phyloP scores from a whole-genome alignment of 2,797 vertebrate genomes.

The Enteromius radiatus region DNA sequence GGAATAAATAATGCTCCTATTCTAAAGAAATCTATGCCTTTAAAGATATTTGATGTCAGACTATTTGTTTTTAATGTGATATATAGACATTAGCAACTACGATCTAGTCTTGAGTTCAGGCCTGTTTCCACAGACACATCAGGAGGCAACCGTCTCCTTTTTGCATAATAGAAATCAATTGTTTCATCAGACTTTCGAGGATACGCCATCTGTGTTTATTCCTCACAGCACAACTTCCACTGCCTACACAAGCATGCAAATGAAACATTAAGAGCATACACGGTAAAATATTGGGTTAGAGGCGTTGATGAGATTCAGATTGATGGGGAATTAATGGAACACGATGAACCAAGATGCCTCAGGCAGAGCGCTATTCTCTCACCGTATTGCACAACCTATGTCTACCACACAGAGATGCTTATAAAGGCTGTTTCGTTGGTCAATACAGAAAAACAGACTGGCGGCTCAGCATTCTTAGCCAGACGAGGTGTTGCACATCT shows the following conservation, averaged over 20 bases:
- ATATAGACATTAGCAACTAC: neutral
- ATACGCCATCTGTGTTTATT: slow-evolving; percentile 16
- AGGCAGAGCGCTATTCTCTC: slow-evolving; percentile 33
- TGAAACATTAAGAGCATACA: slow-evolving; percentile 36
- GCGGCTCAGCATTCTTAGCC: slow-evolving; percentile 39
- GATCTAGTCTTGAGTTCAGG: neutral
- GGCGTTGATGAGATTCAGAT: slow-evolving; percentile 49
- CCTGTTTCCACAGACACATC: neutral
- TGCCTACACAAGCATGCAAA: slow-evolving; percentile 22
- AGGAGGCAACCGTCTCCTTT: slow-evolving; percentile 10
- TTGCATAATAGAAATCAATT: slow-evolving; percentile 27
- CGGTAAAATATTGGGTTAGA: slow-evolving; percentile 22
- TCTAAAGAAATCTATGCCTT: slow-evolving; percentile 1
- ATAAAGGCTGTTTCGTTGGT: slow-evolving; percentile 43
- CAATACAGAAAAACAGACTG: slow-evolving; percentile 43
- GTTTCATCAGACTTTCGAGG: neutral
- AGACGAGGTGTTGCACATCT: slow-evolving; percentile 29
- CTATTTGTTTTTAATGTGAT: neutral
- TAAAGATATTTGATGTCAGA: neutral
- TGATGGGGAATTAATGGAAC: slow-evolving; percentile 56
- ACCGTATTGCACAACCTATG: slow-evolving; percentile 48
- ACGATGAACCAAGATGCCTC: slow-evolving; percentile 43
- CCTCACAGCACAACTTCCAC: slow-evolving; percentile 12
- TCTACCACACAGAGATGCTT: slow-evolving; percentile 37
- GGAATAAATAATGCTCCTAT: slow-evolving; percentile 3